A percentile compares a stretch with the other conserved stretches of the same genome.
phyloP scores from a whole-genome alignment of 2,888 invertebrate species.

The Tinea pellionella region DNA sequence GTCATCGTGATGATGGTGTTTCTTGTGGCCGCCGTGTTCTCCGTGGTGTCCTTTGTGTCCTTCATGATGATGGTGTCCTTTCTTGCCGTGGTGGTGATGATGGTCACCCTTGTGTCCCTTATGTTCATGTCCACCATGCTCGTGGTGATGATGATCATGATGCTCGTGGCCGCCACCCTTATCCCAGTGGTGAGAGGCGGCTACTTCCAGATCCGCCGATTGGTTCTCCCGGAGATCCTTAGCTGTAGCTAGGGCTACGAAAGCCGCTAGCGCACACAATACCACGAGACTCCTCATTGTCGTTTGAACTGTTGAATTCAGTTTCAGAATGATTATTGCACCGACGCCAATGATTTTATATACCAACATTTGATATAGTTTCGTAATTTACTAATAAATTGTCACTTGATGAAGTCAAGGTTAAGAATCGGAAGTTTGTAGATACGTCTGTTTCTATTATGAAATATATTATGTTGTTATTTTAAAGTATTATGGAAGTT shows the following conservation, averaged over 20 bases:
- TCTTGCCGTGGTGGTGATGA: slow-evolving; percentile 72
- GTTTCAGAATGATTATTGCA: slow-evolving; percentile 48
- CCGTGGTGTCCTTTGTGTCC: slow-evolving; percentile 70
- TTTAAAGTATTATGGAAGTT: not conserved
- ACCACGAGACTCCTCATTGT: slow-evolving; percentile 48
- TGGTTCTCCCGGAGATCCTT: slow-evolving; percentile 60
- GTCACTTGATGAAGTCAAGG: slow-evolving; percentile 12
- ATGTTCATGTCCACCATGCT: slow-evolving; percentile 73
- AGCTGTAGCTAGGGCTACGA: slow-evolving; percentile 56
- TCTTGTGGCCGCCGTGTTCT: slow-evolving; percentile 73
- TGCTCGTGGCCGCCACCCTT: slow-evolving; percentile 73
- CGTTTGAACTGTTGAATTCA: slow-evolving; percentile 29
- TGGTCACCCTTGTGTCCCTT: slow-evolving; percentile 78
- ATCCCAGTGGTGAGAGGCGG: slow-evolving; percentile 53
- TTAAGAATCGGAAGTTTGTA: slow-evolving; percentile 7
- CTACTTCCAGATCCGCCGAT: slow-evolving; percentile 62
- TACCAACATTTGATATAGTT: slow-evolving; percentile 26
- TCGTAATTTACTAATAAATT: not conserved
- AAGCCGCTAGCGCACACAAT: slow-evolving; percentile 52
- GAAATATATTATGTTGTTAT: not conserved
- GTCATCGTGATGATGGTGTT: slow-evolving; percentile 73
- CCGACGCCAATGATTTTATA: slow-evolving; percentile 48
- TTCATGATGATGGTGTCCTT: slow-evolving; percentile 78
- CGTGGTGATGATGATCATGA: slow-evolving; percentile 71
- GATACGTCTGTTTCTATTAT: not conserved